Evolutionary conservation across 2,888 invertebrate species (phyloP).

Genomic region (Tinea pellionella): DNA sequence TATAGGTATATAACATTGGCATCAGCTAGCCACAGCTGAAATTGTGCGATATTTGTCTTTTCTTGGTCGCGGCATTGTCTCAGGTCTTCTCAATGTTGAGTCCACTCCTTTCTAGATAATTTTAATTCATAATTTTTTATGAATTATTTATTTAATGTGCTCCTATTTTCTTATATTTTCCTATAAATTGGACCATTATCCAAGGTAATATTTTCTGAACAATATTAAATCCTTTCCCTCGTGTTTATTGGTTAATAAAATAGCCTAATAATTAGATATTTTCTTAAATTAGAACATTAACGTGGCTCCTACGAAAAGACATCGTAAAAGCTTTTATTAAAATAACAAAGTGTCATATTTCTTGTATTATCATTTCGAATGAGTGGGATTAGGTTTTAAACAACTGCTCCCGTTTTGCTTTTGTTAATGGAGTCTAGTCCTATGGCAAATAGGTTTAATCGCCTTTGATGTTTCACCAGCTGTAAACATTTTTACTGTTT

Average conservation of each 20-base stretch:
- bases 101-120: too few species aligned
- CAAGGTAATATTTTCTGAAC: too few species aligned
- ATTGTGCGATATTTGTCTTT: too few species aligned
- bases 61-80: too few species aligned
- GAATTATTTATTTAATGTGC: too few species aligned
- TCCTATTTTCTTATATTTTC: too few species aligned
- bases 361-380: background rate
- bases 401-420: background rate
- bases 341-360: background rate
- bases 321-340: background rate
- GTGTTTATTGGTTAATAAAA: background rate
- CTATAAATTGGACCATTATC: too few species aligned
- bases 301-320: background rate
- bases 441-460: constrained; percentile 24
- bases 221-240: too few species aligned
- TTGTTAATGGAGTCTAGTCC: background rate
- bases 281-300: background rate
- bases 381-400: background rate
- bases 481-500: constrained; percentile 39
- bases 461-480: constrained; percentile 34
- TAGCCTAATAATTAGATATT: background rate
- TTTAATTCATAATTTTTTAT: too few species aligned
- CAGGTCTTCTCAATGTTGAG: too few species aligned
- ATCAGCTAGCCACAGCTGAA: too few species aligned
- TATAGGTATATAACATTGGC: too few species aligned